Percentiles rank a stretch among this genome's conserved stretches.
These are phyloP conservation scores for Palythoa grandiflora DNA, from an alignment of 92 coral and sea anemone species.

Conservation along the genomic window DNA sequence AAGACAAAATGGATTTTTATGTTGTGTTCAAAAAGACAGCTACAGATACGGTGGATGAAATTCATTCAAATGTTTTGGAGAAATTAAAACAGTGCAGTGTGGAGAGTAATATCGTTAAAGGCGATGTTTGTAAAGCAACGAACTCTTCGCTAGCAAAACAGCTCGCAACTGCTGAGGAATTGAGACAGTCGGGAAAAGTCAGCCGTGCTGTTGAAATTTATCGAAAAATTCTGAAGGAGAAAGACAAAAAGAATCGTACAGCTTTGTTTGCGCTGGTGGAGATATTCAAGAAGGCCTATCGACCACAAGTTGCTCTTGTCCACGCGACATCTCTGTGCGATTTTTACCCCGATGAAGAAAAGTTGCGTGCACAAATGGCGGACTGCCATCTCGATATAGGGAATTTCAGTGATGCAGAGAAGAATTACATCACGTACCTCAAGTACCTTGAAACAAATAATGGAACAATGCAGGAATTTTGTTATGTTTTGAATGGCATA, in stretches of 20 bases:
- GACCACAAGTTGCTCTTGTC: conserved; percentile 48
- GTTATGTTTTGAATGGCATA: conserved; percentile 44
- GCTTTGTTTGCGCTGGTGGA: conserved; percentile 57
- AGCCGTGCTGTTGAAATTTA: conserved; percentile 52
- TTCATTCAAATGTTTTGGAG: conserved; percentile 1
- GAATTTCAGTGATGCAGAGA: conserved; percentile 22
- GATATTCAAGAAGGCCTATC: conserved; percentile 52
- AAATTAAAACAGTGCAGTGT: neutral
- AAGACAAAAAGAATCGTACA: conserved; percentile 37
- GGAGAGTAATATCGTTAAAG: neutral
- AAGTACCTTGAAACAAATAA: conserved; percentile 9
- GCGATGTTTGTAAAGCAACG: conserved; percentile 5
- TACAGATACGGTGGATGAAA: neutral
- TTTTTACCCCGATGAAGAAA: conserved; percentile 35
- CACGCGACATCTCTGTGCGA: conserved; percentile 44
- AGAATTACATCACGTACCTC: conserved; percentile 16
- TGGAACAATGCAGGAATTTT: conserved; percentile 26
- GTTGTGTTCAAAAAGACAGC: conserved; percentile 35
- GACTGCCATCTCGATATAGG: conserved; percentile 53
- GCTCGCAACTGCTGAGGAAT: conserved; percentile 24
- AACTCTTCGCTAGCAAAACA: neutral
- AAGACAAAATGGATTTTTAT: conserved; percentile 58
- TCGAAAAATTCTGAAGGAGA: conserved; percentile 32
- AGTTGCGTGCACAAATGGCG: conserved; percentile 41
- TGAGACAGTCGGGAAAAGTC: conserved; percentile 39